Conservation (phyloP, 2,888 invertebrate species). For the Philhelius pedissequus region DNA sequence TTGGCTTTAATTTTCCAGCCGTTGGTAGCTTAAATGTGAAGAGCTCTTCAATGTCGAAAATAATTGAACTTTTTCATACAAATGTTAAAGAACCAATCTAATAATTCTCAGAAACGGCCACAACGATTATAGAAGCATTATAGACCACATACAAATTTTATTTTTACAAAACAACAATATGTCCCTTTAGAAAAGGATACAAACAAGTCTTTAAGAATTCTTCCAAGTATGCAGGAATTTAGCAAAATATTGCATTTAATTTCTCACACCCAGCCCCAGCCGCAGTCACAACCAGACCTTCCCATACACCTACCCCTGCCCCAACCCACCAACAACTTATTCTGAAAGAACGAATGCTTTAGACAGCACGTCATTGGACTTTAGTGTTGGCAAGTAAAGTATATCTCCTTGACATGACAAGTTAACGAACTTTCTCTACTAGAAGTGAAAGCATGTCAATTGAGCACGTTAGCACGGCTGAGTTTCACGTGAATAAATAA, state of each 20-base stretch:
- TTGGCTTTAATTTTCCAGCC: too few species aligned
- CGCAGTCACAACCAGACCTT: not conserved
- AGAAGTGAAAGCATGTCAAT: constrained; percentile 12
- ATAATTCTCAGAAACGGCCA: too few species aligned
- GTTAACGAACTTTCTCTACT: constrained; percentile 20
- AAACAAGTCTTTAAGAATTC: too few species aligned
- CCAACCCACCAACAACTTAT: not conserved
- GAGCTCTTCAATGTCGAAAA: too few species aligned
- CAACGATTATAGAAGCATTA: too few species aligned
- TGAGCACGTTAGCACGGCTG: constrained; percentile 8
- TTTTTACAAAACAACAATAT: too few species aligned
- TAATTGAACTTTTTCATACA: too few species aligned
- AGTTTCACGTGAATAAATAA: not conserved
- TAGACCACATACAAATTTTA: too few species aligned
- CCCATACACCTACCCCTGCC: too few species aligned
- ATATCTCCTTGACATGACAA: constrained; percentile 47
- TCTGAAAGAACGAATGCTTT: constrained; percentile 1
- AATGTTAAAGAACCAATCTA: too few species aligned
- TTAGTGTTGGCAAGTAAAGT: constrained; percentile 1
- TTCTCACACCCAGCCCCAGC: not conserved
- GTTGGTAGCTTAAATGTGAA: too few species aligned
- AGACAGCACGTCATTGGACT: not conserved
- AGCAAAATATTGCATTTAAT: not conserved
- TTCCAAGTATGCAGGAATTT: not conserved
- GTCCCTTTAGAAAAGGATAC: too few species aligned